phyloP scores from a whole-genome alignment of 2,888 invertebrate species.

The Patella depressa region DNA sequence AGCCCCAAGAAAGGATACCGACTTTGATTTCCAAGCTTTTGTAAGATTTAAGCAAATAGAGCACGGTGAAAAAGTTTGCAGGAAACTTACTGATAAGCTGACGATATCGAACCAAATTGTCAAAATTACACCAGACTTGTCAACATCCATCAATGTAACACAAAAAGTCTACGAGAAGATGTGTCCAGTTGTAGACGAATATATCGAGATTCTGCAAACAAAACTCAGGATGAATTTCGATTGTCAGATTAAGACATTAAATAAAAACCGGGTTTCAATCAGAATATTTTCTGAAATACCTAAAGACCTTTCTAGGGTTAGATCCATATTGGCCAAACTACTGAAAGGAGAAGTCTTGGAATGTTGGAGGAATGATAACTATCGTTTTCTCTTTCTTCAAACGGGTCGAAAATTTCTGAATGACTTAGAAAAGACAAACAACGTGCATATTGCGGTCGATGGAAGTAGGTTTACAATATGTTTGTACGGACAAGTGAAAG shows the following conservation, averaged over 20 bases:
- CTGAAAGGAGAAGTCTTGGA: conserved; percentile 42
- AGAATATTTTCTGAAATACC: conserved; percentile 38
- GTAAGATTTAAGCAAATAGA: conserved; percentile 43
- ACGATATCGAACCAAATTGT: conserved; percentile 26
- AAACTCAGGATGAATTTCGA: conserved; percentile 3
- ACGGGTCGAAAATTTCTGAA: conserved; percentile 37
- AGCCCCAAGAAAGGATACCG: conserved; percentile 28
- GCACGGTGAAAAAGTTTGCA: conserved; percentile 39
- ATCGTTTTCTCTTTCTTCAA: conserved; percentile 35
- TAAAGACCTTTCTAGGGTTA: conserved; percentile 34
- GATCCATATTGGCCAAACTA: conserved; percentile 34
- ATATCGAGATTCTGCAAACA: conserved; percentile 21
- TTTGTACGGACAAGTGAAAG: conserved; percentile 39
- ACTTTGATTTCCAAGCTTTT: conserved; percentile 40
- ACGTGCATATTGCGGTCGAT: conserved; percentile 39
- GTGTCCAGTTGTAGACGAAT: conserved; percentile 30
- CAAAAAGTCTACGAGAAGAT: conserved; percentile 34
- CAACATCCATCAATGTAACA: conserved; percentile 35
- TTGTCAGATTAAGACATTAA: conserved; percentile 23
- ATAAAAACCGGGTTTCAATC: conserved; percentile 38
- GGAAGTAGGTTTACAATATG: conserved; percentile 38
- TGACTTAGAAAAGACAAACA: conserved; percentile 33
- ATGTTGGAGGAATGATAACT: conserved; percentile 23
- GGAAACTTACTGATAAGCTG: conserved; percentile 17
- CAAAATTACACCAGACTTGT: conserved; percentile 34